Percentiles rank a stretch among this genome's conserved stretches.
These are phyloP conservation scores for Umimayanthus chanpuru DNA, from an alignment of 92 coral and sea anemone species.

Conservation along the genomic window DNA sequence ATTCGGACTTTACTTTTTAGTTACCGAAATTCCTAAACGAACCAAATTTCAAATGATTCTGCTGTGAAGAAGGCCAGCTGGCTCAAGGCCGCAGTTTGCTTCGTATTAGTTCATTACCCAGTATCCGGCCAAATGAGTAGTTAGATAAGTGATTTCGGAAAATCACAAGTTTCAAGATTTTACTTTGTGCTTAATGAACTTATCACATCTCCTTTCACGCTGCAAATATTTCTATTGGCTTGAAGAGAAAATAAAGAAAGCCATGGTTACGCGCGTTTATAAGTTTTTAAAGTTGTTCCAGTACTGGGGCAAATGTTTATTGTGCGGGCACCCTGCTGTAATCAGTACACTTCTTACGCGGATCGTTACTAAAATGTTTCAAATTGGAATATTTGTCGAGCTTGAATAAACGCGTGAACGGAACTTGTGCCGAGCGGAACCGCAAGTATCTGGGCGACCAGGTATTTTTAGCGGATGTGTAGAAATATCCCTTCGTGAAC, in stretches of 20 bases:
- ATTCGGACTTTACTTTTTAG: neutral
- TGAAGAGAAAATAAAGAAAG: neutral
- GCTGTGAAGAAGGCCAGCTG: conserved; percentile 22
- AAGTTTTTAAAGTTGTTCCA: neutral
- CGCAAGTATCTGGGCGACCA: neutral
- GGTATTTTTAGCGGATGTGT: neutral
- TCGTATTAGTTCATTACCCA: neutral
- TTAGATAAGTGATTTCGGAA: neutral
- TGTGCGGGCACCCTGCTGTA: conserved; percentile 31
- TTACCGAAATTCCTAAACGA: neutral
- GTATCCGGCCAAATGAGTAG: neutral
- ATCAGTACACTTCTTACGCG: conserved; percentile 33
- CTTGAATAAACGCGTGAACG: neutral
- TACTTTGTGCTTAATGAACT: neutral
- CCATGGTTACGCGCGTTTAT: too few relatives aligned
- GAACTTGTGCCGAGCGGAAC: neutral
- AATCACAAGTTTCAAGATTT: neutral
- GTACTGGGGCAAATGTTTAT: neutral
- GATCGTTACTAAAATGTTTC: conserved; percentile 2
- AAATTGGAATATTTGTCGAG: neutral
- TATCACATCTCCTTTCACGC: neutral
- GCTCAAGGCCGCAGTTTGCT: neutral
- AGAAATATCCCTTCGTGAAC: conserved; percentile 10
- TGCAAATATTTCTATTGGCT: neutral
- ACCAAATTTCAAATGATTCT: neutral